Percentiles rank a stretch among this genome's conserved stretches.
Conservation (phyloP, 2,888 invertebrate genomes). For the Ischnura elegans region DNA sequence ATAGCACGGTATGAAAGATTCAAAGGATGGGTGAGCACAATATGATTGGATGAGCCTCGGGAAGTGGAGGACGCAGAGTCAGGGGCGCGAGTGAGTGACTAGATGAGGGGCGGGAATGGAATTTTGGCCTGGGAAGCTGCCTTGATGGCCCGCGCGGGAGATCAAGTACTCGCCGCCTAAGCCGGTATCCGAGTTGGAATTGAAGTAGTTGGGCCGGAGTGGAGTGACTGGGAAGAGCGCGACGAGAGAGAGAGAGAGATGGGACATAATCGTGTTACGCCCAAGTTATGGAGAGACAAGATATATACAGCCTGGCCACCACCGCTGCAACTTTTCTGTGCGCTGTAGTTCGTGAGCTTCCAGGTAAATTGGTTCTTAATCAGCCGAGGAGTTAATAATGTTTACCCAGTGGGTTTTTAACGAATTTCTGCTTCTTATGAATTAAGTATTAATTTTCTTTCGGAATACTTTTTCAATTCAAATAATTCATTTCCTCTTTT, state of each 20-base stretch:
- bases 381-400: neutral
- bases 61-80: constrained; percentile 14
- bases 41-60: constrained; percentile 38
- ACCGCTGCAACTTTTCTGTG: neutral
- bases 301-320: neutral
- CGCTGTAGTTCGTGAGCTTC: neutral
- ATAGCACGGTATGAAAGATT: neutral
- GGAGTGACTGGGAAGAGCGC: neutral
- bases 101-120: neutral
- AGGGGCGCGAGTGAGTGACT: constrained; percentile 4
- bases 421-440: no score
- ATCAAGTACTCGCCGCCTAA: neutral
- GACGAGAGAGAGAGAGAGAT: no score
- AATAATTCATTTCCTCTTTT: no score
- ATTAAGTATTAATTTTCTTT: no score
- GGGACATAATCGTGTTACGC: constrained; percentile 36
- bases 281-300: neutral
- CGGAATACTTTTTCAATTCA: no score
- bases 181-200: constrained; percentile 18
- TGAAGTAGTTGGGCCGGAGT: neutral
- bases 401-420: neutral
- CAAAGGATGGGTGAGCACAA: neutral
- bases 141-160: constrained; percentile 13
- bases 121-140: constrained; percentile 3
- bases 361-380: neutral